Conservation (phyloP, 2,888 invertebrate species). For the Epinotia demarniana region DNA sequence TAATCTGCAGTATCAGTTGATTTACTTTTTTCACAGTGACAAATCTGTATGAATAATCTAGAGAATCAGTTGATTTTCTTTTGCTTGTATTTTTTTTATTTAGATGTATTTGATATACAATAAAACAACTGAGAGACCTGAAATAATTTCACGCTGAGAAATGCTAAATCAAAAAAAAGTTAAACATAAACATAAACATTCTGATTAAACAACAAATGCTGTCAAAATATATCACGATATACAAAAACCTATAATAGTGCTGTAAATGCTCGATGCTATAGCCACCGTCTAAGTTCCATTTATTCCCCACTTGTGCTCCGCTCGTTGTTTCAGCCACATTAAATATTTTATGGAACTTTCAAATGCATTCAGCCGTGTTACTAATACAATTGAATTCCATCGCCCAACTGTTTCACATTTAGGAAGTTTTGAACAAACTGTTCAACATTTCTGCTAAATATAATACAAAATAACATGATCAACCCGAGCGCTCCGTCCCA, state of each 20-base stretch:
- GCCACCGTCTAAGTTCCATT: conserved; percentile 17
- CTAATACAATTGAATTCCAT: conserved; percentile 20
- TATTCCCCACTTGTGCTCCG: conserved; percentile 7
- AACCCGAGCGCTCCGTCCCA: neutral
- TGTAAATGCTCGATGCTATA: conserved; percentile 17
- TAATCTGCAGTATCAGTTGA: too few species aligned
- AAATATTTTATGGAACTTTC: conserved; percentile 21
- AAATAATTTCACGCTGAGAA: neutral
- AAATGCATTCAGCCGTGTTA: conserved; percentile 20
- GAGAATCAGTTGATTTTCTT: too few species aligned
- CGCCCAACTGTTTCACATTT: neutral
- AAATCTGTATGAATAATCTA: neutral
- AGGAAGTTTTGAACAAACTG: conserved; percentile 10
- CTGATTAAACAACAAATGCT: neutral
- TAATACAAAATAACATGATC: conserved; percentile 3
- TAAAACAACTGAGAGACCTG: too few species aligned
- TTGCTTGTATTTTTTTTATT: too few species aligned
- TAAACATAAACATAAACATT: neutral
- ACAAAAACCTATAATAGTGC: neutral
- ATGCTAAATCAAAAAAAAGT: neutral
- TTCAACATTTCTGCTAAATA: neutral
- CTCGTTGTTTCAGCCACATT: conserved; percentile 33
- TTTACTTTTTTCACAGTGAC: neutral
- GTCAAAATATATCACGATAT: neutral
- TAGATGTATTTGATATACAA: too few species aligned